Base-by-base conservation (phyloP, 2,797 vertebrate genomes). In the Austrolebias charrua region DNA sequence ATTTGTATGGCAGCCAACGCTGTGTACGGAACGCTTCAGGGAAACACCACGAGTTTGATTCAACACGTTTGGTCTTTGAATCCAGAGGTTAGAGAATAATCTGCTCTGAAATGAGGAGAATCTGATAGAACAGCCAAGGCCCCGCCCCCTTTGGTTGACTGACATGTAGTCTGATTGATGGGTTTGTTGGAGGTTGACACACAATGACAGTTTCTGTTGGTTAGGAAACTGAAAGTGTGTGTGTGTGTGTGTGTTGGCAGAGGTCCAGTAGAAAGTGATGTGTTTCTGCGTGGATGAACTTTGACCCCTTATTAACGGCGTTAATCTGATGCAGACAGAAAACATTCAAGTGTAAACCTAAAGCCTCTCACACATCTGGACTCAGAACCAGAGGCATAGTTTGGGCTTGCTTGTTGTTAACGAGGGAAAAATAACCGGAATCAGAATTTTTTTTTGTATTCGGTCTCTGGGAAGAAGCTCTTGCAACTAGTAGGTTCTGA, bases 261-360 rank as follows among this genome's bases (percentile, higher is more conserved):
- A 9, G 12, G 16, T 52, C 78, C 73, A 71, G 45, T 40, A 70
- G 69, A 71, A 81, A 79, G 53, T 43, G 63, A 63, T 49, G 63
- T 51, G 62, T 71, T 81, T 66, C 76, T 75, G 73, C 47, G 45
- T 63, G 57, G 50, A 53, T 72, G 72, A 79, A 71, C 80, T 76
- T 64, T 79, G 76, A 79, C 76, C 79, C 42, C 28, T 38, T 45
- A 14, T 43, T 33, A 46, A 20, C 62, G 52, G 14, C 24, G 31
- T 10, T 24, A 33, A 53, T 61, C 60, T 29, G 53, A 48, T 31
- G n/a, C 49, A 75, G 29, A 19, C 58, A 31, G 62, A 49, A 31
- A 42, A 20, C 2, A n/a, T n/a, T 15, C 12, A 9, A 14, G 40
- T 43, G 42, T 43, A 15, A 14, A 43, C 2, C 13, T 43, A 15